Evolutionary conservation across 2,113 vertebrate genomes (phyloP).

Genomic region (Heloderma charlesbogerti): DNA sequence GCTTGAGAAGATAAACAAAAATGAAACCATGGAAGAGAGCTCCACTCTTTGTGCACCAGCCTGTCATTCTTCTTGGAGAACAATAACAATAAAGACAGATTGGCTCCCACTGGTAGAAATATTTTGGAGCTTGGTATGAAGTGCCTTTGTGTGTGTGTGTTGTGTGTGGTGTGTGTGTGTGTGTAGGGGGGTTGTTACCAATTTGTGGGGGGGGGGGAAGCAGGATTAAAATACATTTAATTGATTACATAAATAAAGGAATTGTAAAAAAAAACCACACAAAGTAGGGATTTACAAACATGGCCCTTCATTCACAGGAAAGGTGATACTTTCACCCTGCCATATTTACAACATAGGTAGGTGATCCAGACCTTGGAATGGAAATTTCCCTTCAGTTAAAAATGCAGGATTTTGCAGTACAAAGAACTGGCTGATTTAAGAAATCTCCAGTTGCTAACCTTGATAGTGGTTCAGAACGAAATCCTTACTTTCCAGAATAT

Average conservation of each 20-base stretch:
- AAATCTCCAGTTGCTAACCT: neutral
- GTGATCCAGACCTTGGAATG: neutral
- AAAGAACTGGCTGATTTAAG: neutral
- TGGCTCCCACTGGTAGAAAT: neutral
- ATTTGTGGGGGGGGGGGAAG: too few species aligned
- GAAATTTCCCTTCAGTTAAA: neutral
- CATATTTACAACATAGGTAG: neutral
- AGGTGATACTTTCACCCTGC: too few species aligned
- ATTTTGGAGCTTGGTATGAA: neutral
- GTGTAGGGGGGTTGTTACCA: too few species aligned
- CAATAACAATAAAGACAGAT: neutral
- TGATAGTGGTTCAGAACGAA: neutral
- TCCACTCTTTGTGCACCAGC: neutral
- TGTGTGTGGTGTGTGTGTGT: too few species aligned
- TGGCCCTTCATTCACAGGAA: too few species aligned
- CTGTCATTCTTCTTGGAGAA: neutral
- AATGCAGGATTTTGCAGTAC: neutral
- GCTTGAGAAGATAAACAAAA: neutral
- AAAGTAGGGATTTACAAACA: too few species aligned
- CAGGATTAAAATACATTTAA: too few species aligned
- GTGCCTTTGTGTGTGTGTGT: too few species aligned
- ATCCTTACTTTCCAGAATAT: neutral
- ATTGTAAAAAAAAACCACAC: too few species aligned
- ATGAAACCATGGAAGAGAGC: fast-evolving
- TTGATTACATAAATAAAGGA: too few species aligned